Conservation (phyloP, 2,888 invertebrate species). For the Serrognathus titanus region DNA sequence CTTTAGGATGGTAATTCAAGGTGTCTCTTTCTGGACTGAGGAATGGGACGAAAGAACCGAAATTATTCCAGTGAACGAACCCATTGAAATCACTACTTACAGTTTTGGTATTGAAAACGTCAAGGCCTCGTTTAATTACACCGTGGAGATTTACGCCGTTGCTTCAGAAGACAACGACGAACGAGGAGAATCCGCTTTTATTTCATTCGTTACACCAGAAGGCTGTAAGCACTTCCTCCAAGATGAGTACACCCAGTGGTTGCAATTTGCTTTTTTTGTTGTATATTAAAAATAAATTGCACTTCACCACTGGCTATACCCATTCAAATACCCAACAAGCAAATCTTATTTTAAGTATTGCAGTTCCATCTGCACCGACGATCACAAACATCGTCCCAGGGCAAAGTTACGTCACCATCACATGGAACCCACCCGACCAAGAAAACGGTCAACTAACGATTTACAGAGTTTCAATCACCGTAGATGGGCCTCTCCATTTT, state of each 20-base stretch:
- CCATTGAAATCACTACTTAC: constrained; percentile 6
- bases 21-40: background rate
- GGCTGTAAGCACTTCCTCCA: background rate
- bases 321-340: too few species aligned
- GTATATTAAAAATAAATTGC: too few species aligned
- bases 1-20: constrained; percentile 15
- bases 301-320: too few species aligned
- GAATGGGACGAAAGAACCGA: constrained; percentile 2
- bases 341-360: background rate
- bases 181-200: background rate
- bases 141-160: constrained; percentile 6
- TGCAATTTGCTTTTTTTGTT: too few species aligned
- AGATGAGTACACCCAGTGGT: too few species aligned
- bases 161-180: constrained; percentile 1
- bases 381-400: background rate
- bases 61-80: background rate
- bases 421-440: constrained; percentile 16
- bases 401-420: constrained; percentile 3
- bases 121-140: constrained; percentile 17
- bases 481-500: constrained; percentile 8
- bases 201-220: constrained; percentile 1
- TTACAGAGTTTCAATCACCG: constrained; percentile 13
- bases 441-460: constrained; percentile 18
- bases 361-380: constrained; percentile 16
- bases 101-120: constrained; percentile 6